Evolutionary conservation across 2,888 invertebrate genomes (phyloP), one percentile per base, ranked within the genome.

Genomic region (Meiosimyza platycephala): DNA sequence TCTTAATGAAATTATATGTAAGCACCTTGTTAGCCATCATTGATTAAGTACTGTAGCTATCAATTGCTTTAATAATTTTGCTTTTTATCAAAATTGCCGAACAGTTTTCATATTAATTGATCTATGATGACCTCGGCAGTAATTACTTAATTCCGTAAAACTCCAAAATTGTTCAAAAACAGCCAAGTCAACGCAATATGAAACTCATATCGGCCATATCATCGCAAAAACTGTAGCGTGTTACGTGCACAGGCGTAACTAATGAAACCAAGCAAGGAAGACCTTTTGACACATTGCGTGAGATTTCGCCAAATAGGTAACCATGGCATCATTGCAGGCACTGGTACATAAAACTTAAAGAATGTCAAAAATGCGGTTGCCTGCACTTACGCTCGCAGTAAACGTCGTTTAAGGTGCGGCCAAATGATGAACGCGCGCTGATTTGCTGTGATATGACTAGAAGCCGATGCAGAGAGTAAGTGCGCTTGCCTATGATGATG

Each of bases 101-200:
- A 55, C 57, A 57, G 7, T 47, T 67, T 55, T 54, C n/a, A 15
- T 18, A 55, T 16, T 33, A 65, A 54, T 22, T 69, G 68, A 60
- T 60, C 68, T 69, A 12, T 7, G 68, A 59, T 69, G 68, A 69
- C 68, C 68, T 50, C 15, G 15, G 50, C 59, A 60, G 51, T 59
- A 69, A 69, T 69, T 69, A 69, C 68, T 59, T 69, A 59, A 69
- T 69, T 69, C 59, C 59, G 28, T 69, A 51, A 69, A 60, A 69
- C 40, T n/a, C 9, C 1, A 7, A 9, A 1, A 9, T 9, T 6
- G 40, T 7, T 7, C 40, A 40, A 40, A 40, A 40, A 40, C 40
- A 40, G 40, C 9, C 9, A 9, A 40, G 9, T 6, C 40, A 40
- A 40, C 40, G 4, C 40, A 40, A 28, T 40, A 40, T 40, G 28